A percentile compares a stretch with the other conserved stretches of the same genome.
These are phyloP conservation scores for Parambassis ranga DNA, from an alignment of 2,797 vertebrate species.

Conservation along the genomic window DNA sequence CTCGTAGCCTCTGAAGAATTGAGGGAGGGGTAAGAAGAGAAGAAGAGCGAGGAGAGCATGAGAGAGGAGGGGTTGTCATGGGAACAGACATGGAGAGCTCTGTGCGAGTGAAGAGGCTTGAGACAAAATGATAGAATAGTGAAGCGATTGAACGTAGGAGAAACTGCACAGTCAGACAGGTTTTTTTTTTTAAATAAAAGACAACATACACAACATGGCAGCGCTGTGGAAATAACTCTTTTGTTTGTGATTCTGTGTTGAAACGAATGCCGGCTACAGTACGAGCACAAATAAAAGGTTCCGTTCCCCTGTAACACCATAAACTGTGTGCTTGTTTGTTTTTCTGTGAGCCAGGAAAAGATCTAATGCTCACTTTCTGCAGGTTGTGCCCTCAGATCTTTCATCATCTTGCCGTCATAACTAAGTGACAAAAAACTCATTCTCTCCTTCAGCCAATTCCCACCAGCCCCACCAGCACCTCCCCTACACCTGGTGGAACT, in stretches of 20 bases:
- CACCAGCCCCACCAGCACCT: slow-evolving; percentile 81
- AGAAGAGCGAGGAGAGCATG: slow-evolving; percentile 16
- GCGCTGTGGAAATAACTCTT: slow-evolving; percentile 29
- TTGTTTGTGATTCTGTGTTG: slow-evolving; percentile 38
- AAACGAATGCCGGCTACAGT: slow-evolving; percentile 14
- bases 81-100: slow-evolving; percentile 73
- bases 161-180: slow-evolving; percentile 36
- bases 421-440: not conserved
- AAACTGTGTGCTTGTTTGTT: slow-evolving; percentile 31
- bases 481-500: slow-evolving; percentile 84
- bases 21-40: not conserved
- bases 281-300: slow-evolving; percentile 25
- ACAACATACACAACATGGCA: slow-evolving; percentile 27
- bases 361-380: slow-evolving; percentile 6
- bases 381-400: slow-evolving; percentile 13
- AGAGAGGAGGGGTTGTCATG: slow-evolving; percentile 73
- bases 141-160: slow-evolving; percentile 50
- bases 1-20: not conserved
- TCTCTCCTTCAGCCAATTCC: slow-evolving; percentile 79
- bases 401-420: not conserved
- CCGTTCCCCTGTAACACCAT: not conserved
- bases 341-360: slow-evolving; percentile 4
- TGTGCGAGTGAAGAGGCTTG: slow-evolving; percentile 59
- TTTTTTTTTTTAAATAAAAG: slow-evolving; percentile 13
- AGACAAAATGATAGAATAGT: slow-evolving; percentile 70